phyloP scores from a whole-genome alignment of 2,797 vertebrate genomes.

The Avahi laniger region DNA sequence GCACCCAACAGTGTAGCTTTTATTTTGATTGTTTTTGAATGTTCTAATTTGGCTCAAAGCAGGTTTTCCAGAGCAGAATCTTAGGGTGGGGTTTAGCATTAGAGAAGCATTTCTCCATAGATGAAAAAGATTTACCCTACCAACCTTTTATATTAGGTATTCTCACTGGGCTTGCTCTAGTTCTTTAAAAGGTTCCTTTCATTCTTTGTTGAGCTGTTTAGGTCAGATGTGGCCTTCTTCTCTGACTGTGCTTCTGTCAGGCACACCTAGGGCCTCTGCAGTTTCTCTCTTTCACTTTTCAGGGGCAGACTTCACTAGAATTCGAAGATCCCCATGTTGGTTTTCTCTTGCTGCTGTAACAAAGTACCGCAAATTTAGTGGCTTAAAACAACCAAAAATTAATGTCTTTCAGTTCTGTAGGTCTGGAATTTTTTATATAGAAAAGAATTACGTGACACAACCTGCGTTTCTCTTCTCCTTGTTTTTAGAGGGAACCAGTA shows the following conservation, averaged over 20 bases:
- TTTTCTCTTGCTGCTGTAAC: not conserved
- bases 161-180: constrained; percentile 15
- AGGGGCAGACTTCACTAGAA: constrained; percentile 30
- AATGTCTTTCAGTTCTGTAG: not conserved
- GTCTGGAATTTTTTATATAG: not conserved
- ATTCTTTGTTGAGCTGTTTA: not conserved
- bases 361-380: not conserved
- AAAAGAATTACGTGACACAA: not conserved
- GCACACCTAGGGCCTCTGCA: not conserved
- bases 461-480: not conserved
- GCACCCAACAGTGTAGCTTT: not conserved
- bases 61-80: constrained; percentile 5
- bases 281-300: not conserved
- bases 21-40: constrained; percentile 28
- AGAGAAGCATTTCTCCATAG: not conserved
- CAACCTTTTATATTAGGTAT: not conserved
- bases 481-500: not conserved
- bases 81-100: constrained; percentile 28
- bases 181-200: not conserved
- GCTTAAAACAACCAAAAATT: not conserved
- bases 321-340: not conserved
- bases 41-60: not conserved
- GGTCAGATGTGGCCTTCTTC: not conserved
- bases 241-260: not conserved
- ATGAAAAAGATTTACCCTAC: not conserved